These are phyloP conservation scores for Drosophila nigromelanica DNA, from an alignment of 1,140 invertebrate genomes.

Conservation along the genomic window DNA sequence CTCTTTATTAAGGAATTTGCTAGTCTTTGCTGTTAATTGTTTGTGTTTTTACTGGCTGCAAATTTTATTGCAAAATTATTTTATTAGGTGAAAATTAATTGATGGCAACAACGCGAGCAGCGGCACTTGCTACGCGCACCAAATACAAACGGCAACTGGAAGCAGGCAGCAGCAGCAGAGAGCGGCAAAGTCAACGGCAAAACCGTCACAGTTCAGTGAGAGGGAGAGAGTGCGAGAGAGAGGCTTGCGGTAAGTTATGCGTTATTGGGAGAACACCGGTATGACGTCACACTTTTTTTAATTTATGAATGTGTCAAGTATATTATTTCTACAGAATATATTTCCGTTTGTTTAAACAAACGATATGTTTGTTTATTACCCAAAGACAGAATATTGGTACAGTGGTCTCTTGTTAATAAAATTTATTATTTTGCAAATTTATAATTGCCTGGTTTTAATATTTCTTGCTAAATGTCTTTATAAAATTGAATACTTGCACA, in stretches of 20 bases:
- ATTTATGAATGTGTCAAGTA: not conserved
- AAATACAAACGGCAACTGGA: conserved; percentile 67
- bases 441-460: not conserved
- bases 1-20: not conserved
- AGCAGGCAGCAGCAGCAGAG: conserved; percentile 39
- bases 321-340: too few species aligned
- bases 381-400: too few species aligned
- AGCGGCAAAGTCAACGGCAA: conserved; percentile 37
- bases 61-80: conserved; percentile 27
- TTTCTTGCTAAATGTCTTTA: not conserved
- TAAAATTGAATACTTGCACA: too few species aligned
- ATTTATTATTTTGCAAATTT: too few species aligned
- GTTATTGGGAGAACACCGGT: not conserved
- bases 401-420: too few species aligned
- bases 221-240: not conserved
- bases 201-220: conserved; percentile 10
- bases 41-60: conserved; percentile 2
- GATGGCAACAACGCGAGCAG: conserved; percentile 22
- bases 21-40: conserved; percentile 1
- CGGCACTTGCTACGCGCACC: conserved; percentile 64
- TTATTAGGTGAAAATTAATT: conserved; percentile 29
- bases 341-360: not conserved
- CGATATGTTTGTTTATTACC: too few species aligned
- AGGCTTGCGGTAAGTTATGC: conserved; percentile 13
- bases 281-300: conserved; percentile 31